phyloP scores from a whole-genome alignment of 1,140 invertebrate species.

The Fopius arisanus region DNA sequence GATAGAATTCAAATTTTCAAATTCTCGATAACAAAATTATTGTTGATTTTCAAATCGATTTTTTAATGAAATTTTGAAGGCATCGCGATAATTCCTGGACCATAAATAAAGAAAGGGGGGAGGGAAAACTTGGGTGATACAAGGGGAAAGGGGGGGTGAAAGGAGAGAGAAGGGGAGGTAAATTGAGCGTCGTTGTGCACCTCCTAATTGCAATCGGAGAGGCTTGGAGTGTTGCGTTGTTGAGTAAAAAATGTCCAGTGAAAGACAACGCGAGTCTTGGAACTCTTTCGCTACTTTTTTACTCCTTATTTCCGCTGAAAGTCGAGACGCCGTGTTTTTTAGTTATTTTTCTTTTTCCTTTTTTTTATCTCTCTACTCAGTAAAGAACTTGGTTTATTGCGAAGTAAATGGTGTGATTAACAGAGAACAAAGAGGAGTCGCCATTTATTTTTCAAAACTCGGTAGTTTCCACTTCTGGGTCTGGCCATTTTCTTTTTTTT shows the following conservation, averaged over 20 bases:
- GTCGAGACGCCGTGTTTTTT: constrained; percentile 19
- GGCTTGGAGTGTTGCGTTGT: neutral
- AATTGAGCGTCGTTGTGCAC: constrained; percentile 2
- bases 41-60: too few species aligned
- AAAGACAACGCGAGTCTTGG: constrained; percentile 19
- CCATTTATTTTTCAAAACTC: too few species aligned
- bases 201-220: constrained; percentile 30
- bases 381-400: neutral
- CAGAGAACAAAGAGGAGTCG: neutral
- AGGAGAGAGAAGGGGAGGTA: neutral
- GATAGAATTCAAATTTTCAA: too few species aligned
- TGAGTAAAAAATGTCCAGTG: constrained; percentile 18
- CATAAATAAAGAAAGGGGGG: neutral
- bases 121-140: neutral
- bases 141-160: neutral
- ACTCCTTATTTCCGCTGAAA: neutral
- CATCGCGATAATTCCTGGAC: too few species aligned
- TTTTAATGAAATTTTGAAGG: too few species aligned
- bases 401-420: constrained; percentile 3
- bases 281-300: neutral
- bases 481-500: neutral
- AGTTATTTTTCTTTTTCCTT: neutral
- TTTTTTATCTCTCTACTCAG: neutral
- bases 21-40: too few species aligned
- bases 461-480: too few species aligned